phyloP scores from a whole-genome alignment of 92 coral and sea anemone species.

The Meandrina meandrites region DNA sequence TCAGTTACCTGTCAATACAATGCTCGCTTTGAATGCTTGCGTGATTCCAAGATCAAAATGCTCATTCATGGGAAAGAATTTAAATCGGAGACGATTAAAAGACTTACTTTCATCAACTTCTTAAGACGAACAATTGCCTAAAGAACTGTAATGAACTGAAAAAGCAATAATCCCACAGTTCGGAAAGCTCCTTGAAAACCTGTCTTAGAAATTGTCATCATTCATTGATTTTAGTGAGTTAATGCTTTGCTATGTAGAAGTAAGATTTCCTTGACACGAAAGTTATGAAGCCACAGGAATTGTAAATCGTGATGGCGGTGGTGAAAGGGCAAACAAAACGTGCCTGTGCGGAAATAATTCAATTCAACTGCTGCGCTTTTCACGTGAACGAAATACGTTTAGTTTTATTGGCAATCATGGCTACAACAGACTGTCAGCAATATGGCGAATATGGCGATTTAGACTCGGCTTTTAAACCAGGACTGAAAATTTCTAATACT shows the following conservation, averaged over 20 bases:
- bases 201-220: constrained; percentile 23
- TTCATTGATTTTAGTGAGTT: not conserved
- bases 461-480: not conserved
- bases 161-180: constrained; percentile 25
- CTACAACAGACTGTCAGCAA: not conserved
- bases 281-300: not conserved
- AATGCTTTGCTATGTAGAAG: not conserved
- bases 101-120: constrained; percentile 23
- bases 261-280: not conserved
- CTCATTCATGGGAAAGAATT: not conserved
- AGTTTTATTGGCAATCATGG: not conserved
- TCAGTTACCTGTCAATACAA: not conserved
- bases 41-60: not conserved
- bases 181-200: constrained; percentile 6
- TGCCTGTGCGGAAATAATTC: not conserved
- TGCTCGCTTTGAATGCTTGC: not conserved
- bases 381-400: not conserved
- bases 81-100: not conserved
- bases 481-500: not conserved
- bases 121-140: constrained; percentile 11
- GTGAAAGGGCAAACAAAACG: constrained; percentile 10
- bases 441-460: not conserved
- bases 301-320: not conserved
- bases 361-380: not conserved
- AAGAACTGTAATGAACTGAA: constrained; percentile 15